These are phyloP conservation scores for Trematocara stigmaticum DNA, from an alignment of 2,113 vertebrate species.

Conservation along the genomic window DNA sequence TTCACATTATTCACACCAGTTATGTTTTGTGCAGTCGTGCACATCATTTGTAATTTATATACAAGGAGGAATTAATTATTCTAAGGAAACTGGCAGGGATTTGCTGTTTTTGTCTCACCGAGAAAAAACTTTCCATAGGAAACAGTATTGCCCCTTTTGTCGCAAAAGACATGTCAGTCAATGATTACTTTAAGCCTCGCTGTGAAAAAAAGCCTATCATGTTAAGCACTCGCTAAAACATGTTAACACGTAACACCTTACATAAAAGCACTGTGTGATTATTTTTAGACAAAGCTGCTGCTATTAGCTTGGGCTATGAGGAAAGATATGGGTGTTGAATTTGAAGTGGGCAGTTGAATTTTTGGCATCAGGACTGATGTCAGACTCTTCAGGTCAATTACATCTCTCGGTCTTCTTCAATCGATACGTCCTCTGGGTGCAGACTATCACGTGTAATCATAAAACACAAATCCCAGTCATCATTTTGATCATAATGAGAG, in stretches of 20 bases:
- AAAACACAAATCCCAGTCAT: conserved; percentile 38
- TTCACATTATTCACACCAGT: background rate
- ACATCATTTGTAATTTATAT: background rate
- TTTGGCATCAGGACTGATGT: background rate
- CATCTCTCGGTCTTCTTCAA: background rate
- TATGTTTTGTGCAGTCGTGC: background rate
- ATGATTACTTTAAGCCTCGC: background rate
- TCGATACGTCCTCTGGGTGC: conserved; percentile 26
- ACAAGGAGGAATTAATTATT: background rate
- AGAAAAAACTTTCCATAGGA: background rate
- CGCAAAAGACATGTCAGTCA: background rate
- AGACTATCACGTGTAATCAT: conserved; percentile 30
- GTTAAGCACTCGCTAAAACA: background rate
- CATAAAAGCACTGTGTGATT: background rate
- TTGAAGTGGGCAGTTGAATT: background rate
- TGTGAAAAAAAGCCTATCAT: background rate
- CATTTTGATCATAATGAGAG: conserved; percentile 33
- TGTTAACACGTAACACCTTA: background rate
- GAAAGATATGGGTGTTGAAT: background rate
- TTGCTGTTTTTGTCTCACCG: background rate
- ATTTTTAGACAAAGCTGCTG: background rate
- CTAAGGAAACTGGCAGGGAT: background rate
- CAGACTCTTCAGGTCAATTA: conserved; percentile 6
- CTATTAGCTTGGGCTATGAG: background rate
- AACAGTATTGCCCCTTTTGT: background rate